Conservation (phyloP, 2,888 invertebrate species). For the Aelia acuminata region DNA sequence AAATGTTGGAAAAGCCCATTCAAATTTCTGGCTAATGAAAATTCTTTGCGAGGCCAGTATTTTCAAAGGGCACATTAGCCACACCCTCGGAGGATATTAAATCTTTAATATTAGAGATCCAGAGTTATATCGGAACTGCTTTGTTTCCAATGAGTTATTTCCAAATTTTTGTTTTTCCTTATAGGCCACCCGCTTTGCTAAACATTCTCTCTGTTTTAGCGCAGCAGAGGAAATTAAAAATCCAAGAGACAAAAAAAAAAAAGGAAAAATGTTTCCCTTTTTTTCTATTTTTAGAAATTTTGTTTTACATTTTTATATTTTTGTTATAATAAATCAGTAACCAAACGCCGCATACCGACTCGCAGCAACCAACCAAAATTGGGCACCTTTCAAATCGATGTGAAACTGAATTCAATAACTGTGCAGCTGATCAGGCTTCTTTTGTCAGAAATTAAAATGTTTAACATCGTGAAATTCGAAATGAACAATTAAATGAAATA, state of each 20-base stretch:
- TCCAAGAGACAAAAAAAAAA: background rate
- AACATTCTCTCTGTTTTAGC: background rate
- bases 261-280: too few species aligned
- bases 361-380: too few species aligned
- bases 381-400: too few species aligned
- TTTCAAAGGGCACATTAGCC: constrained; percentile 41
- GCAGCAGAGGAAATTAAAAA: background rate
- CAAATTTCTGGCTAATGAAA: constrained; percentile 42
- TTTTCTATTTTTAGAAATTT: too few species aligned
- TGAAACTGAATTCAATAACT: too few species aligned
- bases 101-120: constrained; percentile 51
- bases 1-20: constrained; percentile 44
- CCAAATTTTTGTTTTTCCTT: background rate
- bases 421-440: too few species aligned
- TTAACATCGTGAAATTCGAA: too few species aligned
- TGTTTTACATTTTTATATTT: too few species aligned
- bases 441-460: too few species aligned
- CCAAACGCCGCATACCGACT: too few species aligned
- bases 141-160: constrained; percentile 19
- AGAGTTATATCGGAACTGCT: background rate
- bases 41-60: constrained; percentile 28
- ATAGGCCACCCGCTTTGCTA: background rate
- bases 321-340: too few species aligned
- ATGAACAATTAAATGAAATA: too few species aligned
- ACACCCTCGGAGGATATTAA: constrained; percentile 43